phyloP scores from a whole-genome alignment of 92 coral and sea anemone species.

The Siderastrea radians region DNA sequence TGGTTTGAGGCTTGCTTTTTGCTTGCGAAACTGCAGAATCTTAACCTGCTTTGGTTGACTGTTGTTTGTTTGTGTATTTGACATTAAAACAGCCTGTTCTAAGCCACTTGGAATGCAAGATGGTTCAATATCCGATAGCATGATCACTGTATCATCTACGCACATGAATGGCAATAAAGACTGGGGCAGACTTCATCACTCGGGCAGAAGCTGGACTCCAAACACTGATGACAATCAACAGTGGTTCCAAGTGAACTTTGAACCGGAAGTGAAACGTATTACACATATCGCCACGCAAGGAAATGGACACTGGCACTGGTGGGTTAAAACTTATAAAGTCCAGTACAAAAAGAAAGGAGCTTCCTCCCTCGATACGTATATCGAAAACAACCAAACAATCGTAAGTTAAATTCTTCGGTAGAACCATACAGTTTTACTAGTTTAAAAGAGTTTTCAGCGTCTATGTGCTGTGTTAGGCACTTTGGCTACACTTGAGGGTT shows the following conservation, averaged over 20 bases:
- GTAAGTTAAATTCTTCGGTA: constrained; percentile 7
- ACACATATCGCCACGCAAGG: constrained; percentile 85
- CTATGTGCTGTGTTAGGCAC: too few relatives aligned
- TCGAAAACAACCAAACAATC: constrained; percentile 17
- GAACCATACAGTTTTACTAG: too few relatives aligned
- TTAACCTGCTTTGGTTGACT: neutral
- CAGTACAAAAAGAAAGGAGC: constrained; percentile 32
- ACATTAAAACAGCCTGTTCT: constrained; percentile 62
- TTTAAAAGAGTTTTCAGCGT: too few relatives aligned
- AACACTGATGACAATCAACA: constrained; percentile 34
- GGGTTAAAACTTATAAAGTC: constrained; percentile 49
- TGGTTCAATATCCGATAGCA: constrained; percentile 34
- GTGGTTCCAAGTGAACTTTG: constrained; percentile 74
- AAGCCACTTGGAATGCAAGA: constrained; percentile 79
- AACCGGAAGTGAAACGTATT: constrained; percentile 64
- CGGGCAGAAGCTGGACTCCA: constrained; percentile 75
- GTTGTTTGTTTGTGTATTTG: neutral
- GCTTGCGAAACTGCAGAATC: neutral
- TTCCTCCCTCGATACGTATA: constrained; percentile 9
- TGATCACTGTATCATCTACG: constrained; percentile 33
- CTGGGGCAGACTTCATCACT: constrained; percentile 64
- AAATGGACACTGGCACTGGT: constrained; percentile 59
- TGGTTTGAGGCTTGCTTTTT: too few relatives aligned
- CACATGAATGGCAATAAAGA: neutral
- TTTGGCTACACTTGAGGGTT: too few relatives aligned